Evolutionary conservation across 2,797 vertebrate genomes (phyloP).

Genomic region (Anolis apletophallus): DNA sequence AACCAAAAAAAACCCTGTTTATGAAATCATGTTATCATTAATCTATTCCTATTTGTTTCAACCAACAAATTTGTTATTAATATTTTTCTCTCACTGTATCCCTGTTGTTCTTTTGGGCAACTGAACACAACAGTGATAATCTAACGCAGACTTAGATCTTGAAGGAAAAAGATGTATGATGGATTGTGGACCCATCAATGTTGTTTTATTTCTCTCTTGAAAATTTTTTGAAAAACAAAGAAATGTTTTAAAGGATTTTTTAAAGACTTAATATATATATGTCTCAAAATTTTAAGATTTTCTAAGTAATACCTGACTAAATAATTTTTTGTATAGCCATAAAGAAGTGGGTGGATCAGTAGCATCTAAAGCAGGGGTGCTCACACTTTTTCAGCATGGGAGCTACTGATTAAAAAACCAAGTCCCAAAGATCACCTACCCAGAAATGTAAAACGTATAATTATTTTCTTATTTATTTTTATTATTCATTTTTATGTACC

Average conservation of each 20-base stretch:
- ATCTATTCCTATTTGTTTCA: slow-evolving; percentile 12
- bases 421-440: no score
- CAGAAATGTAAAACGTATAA: no score
- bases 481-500: no score
- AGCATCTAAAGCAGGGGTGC: no score
- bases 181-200: neutral
- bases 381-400: no score
- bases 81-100: neutral
- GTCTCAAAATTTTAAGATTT: slow-evolving; percentile 7
- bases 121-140: neutral
- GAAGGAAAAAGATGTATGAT: neutral
- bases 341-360: neutral
- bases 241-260: no score
- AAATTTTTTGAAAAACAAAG: neutral
- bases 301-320: slow-evolving; percentile 7
- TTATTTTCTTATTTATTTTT: no score
- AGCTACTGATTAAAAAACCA: no score
- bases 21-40: slow-evolving; percentile 7
- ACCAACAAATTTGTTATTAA: neutral
- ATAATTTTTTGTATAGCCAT: neutral
- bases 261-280: no score
- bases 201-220: neutral
- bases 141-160: neutral
- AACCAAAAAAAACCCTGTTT: neutral
- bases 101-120: neutral